Conservation (phyloP, 2,888 invertebrate genomes). For the Stenodema calcarata region DNA sequence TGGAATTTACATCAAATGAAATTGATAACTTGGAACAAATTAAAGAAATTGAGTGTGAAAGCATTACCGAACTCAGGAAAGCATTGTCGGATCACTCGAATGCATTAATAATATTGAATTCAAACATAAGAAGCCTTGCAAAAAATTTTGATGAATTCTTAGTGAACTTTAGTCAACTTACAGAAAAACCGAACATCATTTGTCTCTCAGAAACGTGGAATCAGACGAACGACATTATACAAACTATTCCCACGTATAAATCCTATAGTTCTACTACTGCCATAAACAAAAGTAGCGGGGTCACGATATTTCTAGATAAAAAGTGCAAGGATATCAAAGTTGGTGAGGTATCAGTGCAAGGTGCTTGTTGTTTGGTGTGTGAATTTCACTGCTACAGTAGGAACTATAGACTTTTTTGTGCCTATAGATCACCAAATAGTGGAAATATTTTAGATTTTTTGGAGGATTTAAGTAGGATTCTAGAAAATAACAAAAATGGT, state of each 20-base stretch:
- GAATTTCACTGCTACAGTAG: not conserved
- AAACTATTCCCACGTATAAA: constrained; percentile 1
- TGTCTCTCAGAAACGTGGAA: constrained; percentile 27
- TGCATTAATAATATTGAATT: not conserved
- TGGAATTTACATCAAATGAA: constrained; percentile 14
- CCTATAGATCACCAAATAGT: constrained; percentile 7
- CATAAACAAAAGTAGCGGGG: constrained; percentile 13
- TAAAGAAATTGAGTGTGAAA: not conserved
- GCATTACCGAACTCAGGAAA: not conserved
- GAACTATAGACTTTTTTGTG: not conserved
- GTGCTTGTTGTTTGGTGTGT: not conserved
- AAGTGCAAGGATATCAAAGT: not conserved
- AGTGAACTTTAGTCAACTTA: too few species aligned
- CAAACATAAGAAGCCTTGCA: not conserved
- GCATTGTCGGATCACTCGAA: not conserved
- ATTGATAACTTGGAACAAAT: not conserved
- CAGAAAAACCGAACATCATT: not conserved
- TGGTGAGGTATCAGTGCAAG: not conserved
- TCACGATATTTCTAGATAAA: not conserved
- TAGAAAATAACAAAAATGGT: not conserved
- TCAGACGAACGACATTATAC: not conserved
- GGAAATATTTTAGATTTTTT: not conserved
- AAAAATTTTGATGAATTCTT: too few species aligned
- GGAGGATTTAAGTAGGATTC: not conserved
- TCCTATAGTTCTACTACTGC: not conserved